Percentiles rank a stretch among this genome's conserved stretches.
Conservation (phyloP, 2,113 vertebrate species). For the Onychorhynchus coronatus region DNA sequence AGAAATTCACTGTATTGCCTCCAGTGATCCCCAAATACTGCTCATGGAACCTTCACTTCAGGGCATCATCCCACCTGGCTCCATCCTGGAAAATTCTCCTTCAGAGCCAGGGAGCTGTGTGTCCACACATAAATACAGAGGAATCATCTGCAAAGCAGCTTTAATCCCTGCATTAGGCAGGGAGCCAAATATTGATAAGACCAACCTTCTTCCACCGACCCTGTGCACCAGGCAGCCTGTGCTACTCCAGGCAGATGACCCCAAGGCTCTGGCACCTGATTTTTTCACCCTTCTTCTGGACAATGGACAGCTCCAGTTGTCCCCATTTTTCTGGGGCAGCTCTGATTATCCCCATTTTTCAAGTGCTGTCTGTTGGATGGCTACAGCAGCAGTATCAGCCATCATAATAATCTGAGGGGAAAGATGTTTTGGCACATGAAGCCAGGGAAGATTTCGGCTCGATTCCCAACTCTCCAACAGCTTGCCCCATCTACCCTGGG, state of each 20-base stretch:
- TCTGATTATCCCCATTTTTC: neutral
- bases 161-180: neutral
- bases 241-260: neutral
- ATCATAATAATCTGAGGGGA: accelerated
- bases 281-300: neutral
- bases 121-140: neutral
- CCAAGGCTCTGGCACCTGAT: neutral
- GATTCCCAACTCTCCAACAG: neutral
- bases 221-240: neutral
- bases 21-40: neutral
- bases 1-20: neutral
- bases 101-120: accelerated
- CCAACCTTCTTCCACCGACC: neutral
- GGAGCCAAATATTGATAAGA: accelerated
- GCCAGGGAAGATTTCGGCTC: neutral
- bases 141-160: neutral
- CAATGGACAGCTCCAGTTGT: neutral
- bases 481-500: neutral
- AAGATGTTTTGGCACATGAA: neutral
- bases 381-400: neutral
- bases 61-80: neutral
- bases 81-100: accelerated
- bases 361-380: neutral
- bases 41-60: accelerated
- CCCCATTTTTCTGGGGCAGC: neutral